Evolutionary conservation across 1,140 invertebrate species (phyloP).

Genomic region (Formica selysi): DNA sequence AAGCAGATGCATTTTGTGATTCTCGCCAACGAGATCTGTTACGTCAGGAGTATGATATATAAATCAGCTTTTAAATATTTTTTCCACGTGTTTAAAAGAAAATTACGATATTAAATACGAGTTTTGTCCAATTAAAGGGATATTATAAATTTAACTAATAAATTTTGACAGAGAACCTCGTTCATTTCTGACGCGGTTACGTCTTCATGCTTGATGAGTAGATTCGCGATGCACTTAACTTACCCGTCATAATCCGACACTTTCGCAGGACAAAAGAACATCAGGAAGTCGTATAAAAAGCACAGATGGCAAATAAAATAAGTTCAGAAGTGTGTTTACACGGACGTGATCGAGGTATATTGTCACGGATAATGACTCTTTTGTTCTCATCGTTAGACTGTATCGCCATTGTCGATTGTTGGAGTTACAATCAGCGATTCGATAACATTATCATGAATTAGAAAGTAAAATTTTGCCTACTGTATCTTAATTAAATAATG

Average conservation of each 20-base stretch:
- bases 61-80: neutral
- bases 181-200: neutral
- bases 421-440: neutral
- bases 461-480: slow-evolving; percentile 12
- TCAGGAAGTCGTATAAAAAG: neutral
- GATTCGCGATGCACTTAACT: neutral
- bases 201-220: neutral
- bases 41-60: neutral
- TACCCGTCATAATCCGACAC: neutral
- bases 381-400: neutral
- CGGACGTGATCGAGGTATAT: neutral
- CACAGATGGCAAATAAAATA: neutral
- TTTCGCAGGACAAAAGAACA: neutral
- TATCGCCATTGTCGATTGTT: neutral
- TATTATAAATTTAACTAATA: neutral
- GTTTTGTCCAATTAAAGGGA: neutral
- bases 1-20: neutral
- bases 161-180: neutral
- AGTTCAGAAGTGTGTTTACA: neutral
- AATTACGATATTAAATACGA: neutral
- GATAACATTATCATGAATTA: slow-evolving; percentile 13
- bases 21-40: neutral
- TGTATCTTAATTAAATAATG: neutral
- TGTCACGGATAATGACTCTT: neutral
- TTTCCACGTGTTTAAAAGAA: too few relatives aligned